A percentile compares a stretch with the other conserved stretches of the same genome.
Evolutionary conservation across 1,140 invertebrate genomes (phyloP).

Genomic region (Drosophila nasuta): DNA sequence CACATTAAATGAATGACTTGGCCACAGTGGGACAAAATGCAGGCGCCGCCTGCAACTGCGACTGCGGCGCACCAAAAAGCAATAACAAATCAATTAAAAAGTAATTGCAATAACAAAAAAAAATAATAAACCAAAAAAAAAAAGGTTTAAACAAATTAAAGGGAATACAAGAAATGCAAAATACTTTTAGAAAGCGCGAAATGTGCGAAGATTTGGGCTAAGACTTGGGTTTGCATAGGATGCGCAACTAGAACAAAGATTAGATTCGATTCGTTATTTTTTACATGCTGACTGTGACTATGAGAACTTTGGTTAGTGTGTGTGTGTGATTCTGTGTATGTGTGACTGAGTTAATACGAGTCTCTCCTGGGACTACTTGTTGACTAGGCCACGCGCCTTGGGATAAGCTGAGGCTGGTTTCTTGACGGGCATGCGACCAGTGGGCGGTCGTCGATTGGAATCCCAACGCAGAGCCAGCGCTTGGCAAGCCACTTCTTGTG

Average conservation of each 20-base stretch:
- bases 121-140: conserved; percentile 22
- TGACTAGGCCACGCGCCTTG: conserved; percentile 82
- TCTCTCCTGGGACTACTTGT: conserved; percentile 66
- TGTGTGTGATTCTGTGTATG: conserved; percentile 11
- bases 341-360: conserved; percentile 32
- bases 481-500: conserved; percentile 67
- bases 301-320: conserved; percentile 77
- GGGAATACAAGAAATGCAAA: conserved; percentile 23
- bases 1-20: conserved; percentile 60
- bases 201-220: conserved; percentile 71
- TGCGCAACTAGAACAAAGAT: conserved; percentile 46
- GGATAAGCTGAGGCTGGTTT: conserved; percentile 84
- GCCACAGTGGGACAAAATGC: conserved; percentile 54
- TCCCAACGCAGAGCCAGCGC: conserved; percentile 69
- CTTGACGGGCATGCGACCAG: conserved; percentile 67
- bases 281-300: conserved; percentile 59
- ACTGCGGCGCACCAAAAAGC: conserved; percentile 34
- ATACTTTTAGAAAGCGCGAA: conserved; percentile 64
- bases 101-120: conserved; percentile 47
- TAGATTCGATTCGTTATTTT: conserved; percentile 40
- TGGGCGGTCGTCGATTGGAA: conserved; percentile 76
- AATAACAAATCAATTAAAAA: conserved; percentile 66
- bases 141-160: conserved; percentile 3
- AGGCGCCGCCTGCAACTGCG: conserved; percentile 33
- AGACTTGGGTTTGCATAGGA: conserved; percentile 37